phyloP scores from a whole-genome alignment of 2,888 invertebrate genomes.

The Leptopilina myrica region DNA sequence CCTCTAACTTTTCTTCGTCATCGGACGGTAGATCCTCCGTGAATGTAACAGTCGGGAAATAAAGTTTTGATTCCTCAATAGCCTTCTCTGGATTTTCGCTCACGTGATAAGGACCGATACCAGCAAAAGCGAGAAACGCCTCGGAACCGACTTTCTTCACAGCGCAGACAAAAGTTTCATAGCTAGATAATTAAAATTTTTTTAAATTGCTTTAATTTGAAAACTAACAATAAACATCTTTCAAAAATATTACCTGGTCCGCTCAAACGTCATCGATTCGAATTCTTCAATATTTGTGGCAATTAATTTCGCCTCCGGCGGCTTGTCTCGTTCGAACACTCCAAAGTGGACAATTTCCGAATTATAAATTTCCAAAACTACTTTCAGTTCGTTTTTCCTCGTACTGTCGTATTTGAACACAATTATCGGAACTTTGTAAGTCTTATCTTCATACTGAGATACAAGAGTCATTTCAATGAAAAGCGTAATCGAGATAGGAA shows the following conservation, averaged over 20 bases:
- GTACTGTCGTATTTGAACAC: slow-evolving; percentile 74
- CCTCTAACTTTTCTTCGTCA: slow-evolving; percentile 70
- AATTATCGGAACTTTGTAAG: slow-evolving; percentile 65
- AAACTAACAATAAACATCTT: too few species aligned
- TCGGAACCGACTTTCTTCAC: slow-evolving; percentile 71
- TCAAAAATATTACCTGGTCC: slow-evolving; percentile 63
- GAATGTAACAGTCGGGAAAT: slow-evolving; percentile 66
- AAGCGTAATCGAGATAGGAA: too few species aligned
- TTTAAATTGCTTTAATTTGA: too few species aligned
- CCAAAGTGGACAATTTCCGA: slow-evolving; percentile 71
- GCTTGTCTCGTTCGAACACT: slow-evolving; percentile 72
- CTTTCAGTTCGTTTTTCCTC: slow-evolving; percentile 69
- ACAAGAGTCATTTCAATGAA: slow-evolving; percentile 27
- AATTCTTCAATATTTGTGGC: slow-evolving; percentile 68
- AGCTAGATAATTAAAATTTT: slow-evolving; percentile 57
- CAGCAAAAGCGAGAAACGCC: slow-evolving; percentile 73
- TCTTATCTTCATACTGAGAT: slow-evolving; percentile 70
- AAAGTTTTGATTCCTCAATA: slow-evolving; percentile 69
- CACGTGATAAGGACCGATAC: slow-evolving; percentile 74
- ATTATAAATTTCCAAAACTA: slow-evolving; percentile 68
- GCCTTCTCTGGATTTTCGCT: slow-evolving; percentile 73
- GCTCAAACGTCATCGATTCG: slow-evolving; percentile 64
- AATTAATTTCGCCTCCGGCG: slow-evolving; percentile 70
- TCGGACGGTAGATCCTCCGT: slow-evolving; percentile 70
- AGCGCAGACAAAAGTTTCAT: slow-evolving; percentile 71